A percentile compares a stretch with the other conserved stretches of the same genome.
Conservation (phyloP, 2,888 invertebrate genomes). For the Acanthosoma haemorrhoidale region DNA sequence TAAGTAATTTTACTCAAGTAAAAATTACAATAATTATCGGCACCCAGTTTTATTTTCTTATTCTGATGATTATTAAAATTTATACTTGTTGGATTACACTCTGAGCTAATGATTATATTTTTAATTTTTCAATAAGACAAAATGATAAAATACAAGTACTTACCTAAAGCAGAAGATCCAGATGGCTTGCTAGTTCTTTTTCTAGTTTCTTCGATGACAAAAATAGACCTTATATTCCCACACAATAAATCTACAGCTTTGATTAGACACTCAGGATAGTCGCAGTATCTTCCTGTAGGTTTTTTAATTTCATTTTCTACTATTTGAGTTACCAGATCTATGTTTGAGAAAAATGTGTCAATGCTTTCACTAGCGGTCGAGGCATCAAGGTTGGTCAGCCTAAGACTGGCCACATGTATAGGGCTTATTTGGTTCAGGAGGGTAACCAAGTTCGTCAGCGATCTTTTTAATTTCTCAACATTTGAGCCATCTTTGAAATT, state of each 20-base stretch:
- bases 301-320: conserved; percentile 24
- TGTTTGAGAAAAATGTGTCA: conserved; percentile 7
- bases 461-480: background rate
- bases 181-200: background rate
- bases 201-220: conserved; percentile 9
- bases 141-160: background rate
- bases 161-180: background rate
- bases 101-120: too few species aligned
- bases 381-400: background rate
- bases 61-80: too few species aligned
- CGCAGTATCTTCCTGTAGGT: background rate
- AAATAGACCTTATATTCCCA: conserved; percentile 9
- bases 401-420: background rate
- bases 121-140: too few species aligned
- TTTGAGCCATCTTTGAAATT: conserved; percentile 3
- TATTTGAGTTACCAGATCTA: conserved; percentile 15
- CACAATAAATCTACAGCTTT: conserved; percentile 21
- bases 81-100: too few species aligned
- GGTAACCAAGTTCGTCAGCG: background rate
- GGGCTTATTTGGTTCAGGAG: conserved; percentile 5
- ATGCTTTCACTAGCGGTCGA: background rate
- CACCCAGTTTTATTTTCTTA: too few species aligned
- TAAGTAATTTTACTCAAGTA: too few species aligned
- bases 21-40: too few species aligned
- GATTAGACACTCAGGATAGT: background rate